Percentiles rank a stretch among this genome's conserved stretches.
Evolutionary conservation across 1,140 invertebrate genomes (phyloP).

Genomic region (Bombus breviceps): DNA sequence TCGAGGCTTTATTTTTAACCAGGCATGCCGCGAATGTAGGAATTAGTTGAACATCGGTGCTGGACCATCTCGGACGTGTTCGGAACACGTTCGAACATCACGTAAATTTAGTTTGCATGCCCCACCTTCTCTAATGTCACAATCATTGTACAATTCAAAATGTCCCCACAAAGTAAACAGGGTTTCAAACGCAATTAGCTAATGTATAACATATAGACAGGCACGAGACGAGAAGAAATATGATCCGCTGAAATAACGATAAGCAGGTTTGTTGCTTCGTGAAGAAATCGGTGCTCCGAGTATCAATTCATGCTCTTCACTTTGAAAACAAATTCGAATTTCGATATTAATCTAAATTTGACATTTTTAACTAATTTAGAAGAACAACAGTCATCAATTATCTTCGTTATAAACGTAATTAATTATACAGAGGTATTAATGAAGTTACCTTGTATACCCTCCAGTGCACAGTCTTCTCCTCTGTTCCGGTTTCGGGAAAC

Average conservation of each 20-base stretch:
- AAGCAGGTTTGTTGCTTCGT: too few species aligned
- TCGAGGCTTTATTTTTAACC: conserved; percentile 15
- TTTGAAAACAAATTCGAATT: too few species aligned
- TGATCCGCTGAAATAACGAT: too few species aligned
- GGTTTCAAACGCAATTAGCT: neutral
- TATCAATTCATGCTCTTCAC: too few species aligned
- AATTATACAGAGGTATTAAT: too few species aligned
- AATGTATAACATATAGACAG: neutral
- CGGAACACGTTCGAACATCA: neutral
- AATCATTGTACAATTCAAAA: neutral
- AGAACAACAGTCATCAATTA: neutral
- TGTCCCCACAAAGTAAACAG: neutral
- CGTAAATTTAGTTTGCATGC: neutral
- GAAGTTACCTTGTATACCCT: conserved; percentile 75
- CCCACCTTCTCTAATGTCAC: neutral
- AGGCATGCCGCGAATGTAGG: conserved; percentile 13
- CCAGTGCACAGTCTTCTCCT: conserved; percentile 81
- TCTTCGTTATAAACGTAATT: neutral
- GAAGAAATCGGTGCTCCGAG: too few species aligned
- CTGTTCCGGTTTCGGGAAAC: conserved; percentile 80
- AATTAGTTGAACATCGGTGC: neutral
- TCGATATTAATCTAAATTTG: too few species aligned
- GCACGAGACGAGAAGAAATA: neutral
- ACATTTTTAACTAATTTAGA: too few species aligned
- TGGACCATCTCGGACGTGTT: neutral